Conservation (phyloP, 2,797 vertebrate species). For the Myripristis jacobus region DNA sequence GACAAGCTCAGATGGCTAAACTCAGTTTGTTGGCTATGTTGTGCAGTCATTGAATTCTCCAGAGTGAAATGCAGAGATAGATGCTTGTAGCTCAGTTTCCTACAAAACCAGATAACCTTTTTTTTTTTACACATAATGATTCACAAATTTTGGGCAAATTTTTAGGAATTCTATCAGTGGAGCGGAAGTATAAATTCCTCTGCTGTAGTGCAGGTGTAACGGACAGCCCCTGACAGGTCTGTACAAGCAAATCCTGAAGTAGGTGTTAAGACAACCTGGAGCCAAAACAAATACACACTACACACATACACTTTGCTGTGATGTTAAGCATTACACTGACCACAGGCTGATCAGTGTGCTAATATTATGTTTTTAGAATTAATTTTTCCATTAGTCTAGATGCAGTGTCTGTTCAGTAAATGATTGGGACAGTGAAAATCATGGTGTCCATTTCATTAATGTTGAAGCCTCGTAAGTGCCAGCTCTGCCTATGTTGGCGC, state of each 20-base stretch:
- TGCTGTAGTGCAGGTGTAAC: not conserved
- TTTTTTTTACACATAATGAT: too few relatives aligned
- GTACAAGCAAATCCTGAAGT: not conserved
- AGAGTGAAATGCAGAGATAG: too few relatives aligned
- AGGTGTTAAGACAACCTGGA: not conserved
- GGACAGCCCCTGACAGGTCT: not conserved
- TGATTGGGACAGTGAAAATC: too few relatives aligned
- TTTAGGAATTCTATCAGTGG: not conserved
- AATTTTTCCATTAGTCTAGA: not conserved
- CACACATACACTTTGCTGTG: not conserved
- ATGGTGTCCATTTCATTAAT: too few relatives aligned
- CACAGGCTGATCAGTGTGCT: constrained; percentile 15
- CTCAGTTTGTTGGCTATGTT: too few relatives aligned
- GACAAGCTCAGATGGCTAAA: not conserved
- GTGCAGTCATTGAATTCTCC: too few relatives aligned
- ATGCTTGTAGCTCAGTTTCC: too few relatives aligned
- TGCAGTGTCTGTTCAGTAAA: too few relatives aligned
- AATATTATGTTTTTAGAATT: constrained; percentile 26
- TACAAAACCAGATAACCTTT: too few relatives aligned
- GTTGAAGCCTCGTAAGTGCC: too few relatives aligned
- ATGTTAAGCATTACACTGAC: constrained; percentile 11
- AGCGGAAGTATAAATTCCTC: not conserved
- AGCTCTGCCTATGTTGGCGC: too few relatives aligned
- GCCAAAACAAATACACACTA: constrained; percentile 2
- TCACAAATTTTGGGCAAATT: too few relatives aligned